Evolutionary conservation across 1,140 invertebrate species (phyloP).

Genomic region (Lepidurus arcticus): DNA sequence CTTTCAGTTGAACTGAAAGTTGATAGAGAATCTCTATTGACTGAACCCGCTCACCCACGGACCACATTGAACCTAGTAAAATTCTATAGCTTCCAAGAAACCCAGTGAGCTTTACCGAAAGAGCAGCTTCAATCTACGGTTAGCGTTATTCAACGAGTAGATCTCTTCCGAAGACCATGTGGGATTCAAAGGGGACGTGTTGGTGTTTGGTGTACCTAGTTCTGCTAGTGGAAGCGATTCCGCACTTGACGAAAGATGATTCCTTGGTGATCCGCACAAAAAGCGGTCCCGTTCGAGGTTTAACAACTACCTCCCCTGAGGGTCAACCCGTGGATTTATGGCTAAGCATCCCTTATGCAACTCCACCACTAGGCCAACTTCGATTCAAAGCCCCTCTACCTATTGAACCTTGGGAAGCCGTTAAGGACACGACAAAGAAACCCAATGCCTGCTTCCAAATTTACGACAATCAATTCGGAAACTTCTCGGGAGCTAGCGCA

Average conservation of each 20-base stretch:
- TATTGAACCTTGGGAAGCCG: slow-evolving; percentile 67
- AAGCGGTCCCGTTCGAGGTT: slow-evolving; percentile 70
- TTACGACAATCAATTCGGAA: slow-evolving; percentile 79
- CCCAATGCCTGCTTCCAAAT: slow-evolving; percentile 90
- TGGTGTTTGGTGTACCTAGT: not conserved
- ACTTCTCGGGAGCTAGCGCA: slow-evolving; percentile 84
- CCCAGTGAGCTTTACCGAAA: too few species aligned
- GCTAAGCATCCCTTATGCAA: slow-evolving; percentile 86
- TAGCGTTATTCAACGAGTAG: too few species aligned
- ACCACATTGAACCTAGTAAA: too few species aligned
- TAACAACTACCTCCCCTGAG: slow-evolving; percentile 66
- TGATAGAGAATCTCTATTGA: too few species aligned
- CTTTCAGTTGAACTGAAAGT: too few species aligned
- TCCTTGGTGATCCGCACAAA: slow-evolving; percentile 67
- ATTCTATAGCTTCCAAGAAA: too few species aligned
- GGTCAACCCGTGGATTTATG: slow-evolving; percentile 74
- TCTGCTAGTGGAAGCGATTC: not conserved
- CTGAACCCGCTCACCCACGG: too few species aligned
- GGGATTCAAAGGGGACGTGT: not conserved
- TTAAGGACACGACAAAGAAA: slow-evolving; percentile 64
- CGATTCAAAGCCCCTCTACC: slow-evolving; percentile 84
- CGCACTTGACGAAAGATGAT: slow-evolving; percentile 49
- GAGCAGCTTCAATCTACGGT: too few species aligned
- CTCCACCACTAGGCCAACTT: slow-evolving; percentile 78
- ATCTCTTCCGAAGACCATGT: too few species aligned